Evolutionary conservation across 2,797 vertebrate genomes (phyloP).

Genomic region (Calcarius lapponicus): DNA sequence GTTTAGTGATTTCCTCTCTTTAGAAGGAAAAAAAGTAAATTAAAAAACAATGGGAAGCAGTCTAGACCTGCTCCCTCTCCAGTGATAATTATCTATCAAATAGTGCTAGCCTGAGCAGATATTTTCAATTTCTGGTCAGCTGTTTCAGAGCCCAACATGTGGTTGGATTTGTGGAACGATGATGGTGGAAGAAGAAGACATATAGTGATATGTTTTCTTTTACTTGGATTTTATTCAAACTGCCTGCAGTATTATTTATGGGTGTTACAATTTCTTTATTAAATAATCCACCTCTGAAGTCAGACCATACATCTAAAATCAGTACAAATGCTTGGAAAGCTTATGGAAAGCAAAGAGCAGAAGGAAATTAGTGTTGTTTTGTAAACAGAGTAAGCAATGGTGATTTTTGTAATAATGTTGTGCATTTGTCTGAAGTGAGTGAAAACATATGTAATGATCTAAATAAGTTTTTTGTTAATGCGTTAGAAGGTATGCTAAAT

Average conservation of each 20-base stretch:
- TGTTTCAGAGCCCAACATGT: background rate
- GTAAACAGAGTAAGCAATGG: background rate
- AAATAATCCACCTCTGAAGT: background rate
- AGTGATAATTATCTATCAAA: background rate
- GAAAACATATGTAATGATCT: background rate
- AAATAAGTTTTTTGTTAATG: background rate
- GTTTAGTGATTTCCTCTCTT: background rate
- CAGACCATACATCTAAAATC: background rate
- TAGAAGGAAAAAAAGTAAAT: background rate
- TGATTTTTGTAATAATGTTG: background rate
- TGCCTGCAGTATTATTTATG: background rate
- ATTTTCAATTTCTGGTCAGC: background rate
- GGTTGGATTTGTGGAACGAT: accelerated
- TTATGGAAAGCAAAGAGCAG: background rate
- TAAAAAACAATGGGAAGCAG: background rate
- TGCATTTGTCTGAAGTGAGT: background rate
- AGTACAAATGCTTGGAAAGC: background rate
- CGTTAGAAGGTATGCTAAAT: background rate
- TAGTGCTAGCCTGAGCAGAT: background rate
- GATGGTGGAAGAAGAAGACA: background rate
- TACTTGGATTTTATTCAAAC: background rate
- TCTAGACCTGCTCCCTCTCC: background rate
- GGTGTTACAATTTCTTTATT: background rate
- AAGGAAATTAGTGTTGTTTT: background rate
- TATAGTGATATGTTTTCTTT: background rate